phyloP scores from a whole-genome alignment of 2,797 vertebrate species.

The Stomatorhinus walkeri region DNA sequence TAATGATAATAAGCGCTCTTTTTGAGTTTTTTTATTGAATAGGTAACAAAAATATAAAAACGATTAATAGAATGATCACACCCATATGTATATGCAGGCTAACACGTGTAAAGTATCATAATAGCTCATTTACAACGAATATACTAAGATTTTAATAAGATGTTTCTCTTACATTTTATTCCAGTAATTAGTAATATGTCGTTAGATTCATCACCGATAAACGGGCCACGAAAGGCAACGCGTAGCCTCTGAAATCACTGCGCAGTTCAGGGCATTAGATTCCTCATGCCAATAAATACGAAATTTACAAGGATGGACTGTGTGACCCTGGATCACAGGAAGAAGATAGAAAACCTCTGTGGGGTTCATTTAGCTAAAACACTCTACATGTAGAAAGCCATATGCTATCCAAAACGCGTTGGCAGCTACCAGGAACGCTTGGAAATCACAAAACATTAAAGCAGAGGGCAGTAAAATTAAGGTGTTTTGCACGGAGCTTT shows the following conservation, averaged over 20 bases:
- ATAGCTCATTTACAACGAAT: neutral
- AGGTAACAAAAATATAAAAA: neutral
- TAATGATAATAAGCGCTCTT: neutral
- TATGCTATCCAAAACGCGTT: neutral
- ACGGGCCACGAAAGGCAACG: neutral
- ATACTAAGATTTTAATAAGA: neutral
- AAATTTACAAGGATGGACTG: neutral
- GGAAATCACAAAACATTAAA: neutral
- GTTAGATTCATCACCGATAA: neutral
- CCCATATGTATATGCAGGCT: neutral
- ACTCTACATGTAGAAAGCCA: neutral
- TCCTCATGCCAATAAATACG: neutral
- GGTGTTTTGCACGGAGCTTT: neutral
- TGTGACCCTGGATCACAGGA: neutral
- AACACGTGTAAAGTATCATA: neutral
- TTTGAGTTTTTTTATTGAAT: neutral
- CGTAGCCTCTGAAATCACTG: neutral
- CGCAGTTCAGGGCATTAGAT: neutral
- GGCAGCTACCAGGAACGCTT: neutral
- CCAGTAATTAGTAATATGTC: neutral
- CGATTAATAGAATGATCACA: neutral
- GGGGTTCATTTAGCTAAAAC: neutral
- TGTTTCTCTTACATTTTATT: neutral
- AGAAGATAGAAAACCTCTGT: neutral
- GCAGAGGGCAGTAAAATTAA: neutral